Base-by-base conservation (phyloP, 2,888 invertebrate genomes). In the Portevinia maculata region DNA sequence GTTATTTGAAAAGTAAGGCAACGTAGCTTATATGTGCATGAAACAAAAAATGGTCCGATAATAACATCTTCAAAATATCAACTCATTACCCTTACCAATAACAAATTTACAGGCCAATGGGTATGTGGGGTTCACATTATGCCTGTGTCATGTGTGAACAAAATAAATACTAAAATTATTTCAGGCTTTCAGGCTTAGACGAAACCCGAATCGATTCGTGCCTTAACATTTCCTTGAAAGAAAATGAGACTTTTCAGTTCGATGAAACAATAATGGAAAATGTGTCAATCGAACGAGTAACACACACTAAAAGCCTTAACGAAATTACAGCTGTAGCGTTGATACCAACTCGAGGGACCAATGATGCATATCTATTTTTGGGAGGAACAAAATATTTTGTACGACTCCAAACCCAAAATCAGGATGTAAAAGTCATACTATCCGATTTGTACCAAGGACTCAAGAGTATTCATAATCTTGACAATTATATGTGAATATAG, bases 381-480 rank as follows among this genome's bases (percentile, higher is more conserved):
- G 53, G 55, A 19, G 78, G 73, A 1, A 71, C 83, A 0, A 30
- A 81, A 79, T 67, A 84, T 84, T 5, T 55, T 86, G 2, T 86
- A 64, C 71, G 85, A 19, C 88, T 89, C 53, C 86, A 86, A 75
- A 86, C 84, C 3, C 67, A 75, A 0, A 52, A 64, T 3, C 85
- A 85, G 7, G 86, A 88, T 50, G 55, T 48, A 7, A 67, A 85
- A 0, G 84, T 89, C 7, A 85, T 19, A 46, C 41, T 90, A 32
- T 87, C 89, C 0, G 85, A 86, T 13, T 70, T 75, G 0, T 88
- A 86, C 62, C 85, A 86, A 39, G 87, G 88, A 7, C 74, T 91
- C 2, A 90, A 89, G 79, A 85, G 85, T 9, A 87, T 90, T 21
- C 87, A 85, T 19, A 88, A 89, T 83, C 65, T 90, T 39, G 89